phyloP scores from a whole-genome alignment of 2,113 vertebrate genomes.

The Trachemys scripta region DNA sequence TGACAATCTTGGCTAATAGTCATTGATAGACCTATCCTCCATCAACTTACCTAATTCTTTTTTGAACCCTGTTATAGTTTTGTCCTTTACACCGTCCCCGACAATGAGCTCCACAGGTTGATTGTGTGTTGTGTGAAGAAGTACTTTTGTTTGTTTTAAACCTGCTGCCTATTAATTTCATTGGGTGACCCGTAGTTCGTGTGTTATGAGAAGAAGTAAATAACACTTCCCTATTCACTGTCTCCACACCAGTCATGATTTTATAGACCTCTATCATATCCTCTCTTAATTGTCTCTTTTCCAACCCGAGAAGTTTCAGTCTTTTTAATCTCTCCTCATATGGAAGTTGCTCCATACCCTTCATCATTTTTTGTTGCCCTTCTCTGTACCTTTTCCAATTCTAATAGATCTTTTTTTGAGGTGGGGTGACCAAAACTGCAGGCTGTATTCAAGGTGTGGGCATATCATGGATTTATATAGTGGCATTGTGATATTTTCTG shows the following conservation, averaged over 20 bases:
- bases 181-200: background rate
- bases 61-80: background rate
- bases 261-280: background rate
- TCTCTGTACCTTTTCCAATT: background rate
- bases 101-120: background rate
- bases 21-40: background rate
- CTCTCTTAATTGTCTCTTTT: background rate
- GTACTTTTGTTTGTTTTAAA: background rate
- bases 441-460: background rate
- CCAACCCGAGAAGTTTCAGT: background rate
- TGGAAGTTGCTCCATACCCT: background rate
- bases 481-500: background rate
- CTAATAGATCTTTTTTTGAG: background rate
- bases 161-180: background rate
- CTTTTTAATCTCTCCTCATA: background rate
- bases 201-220: background rate
- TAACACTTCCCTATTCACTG: background rate
- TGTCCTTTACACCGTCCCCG: background rate
- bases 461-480: background rate
- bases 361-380: background rate
- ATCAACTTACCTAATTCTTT: background rate
- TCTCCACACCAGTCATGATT: background rate
- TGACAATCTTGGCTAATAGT: background rate
- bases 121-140: background rate
- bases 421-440: background rate